Conservation (phyloP, 2,797 vertebrate species). For the Leuciscus waleckii region DNA sequence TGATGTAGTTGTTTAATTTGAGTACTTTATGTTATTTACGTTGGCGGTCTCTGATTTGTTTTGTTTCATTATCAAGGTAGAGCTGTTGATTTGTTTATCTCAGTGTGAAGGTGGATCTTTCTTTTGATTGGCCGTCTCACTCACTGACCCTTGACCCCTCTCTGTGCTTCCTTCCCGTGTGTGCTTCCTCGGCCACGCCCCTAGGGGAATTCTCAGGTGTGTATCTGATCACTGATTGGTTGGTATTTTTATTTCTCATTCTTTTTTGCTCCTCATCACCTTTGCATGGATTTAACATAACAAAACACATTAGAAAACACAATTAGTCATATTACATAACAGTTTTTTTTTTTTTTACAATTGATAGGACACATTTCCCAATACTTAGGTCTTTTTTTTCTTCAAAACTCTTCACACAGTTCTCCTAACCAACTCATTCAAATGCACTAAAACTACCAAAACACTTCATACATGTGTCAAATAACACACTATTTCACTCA, state of each 20-base stretch:
- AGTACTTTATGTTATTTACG: neutral
- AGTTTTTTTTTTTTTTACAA: neutral
- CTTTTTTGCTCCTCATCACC: slow-evolving; percentile 48
- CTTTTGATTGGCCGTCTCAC: slow-evolving; percentile 70
- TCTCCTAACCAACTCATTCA: neutral
- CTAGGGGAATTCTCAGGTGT: slow-evolving; percentile 99
- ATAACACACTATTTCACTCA: neutral
- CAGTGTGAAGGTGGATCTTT: slow-evolving; percentile 59
- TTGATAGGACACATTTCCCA: neutral
- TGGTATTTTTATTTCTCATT: slow-evolving; percentile 70
- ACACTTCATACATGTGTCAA: no score
- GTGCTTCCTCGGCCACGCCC: slow-evolving; percentile 88
- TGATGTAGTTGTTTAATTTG: slow-evolving; percentile 41
- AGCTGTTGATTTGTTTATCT: slow-evolving; percentile 63
- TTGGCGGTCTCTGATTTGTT: slow-evolving; percentile 38
- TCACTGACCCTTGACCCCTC: slow-evolving; percentile 83
- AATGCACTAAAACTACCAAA: no score
- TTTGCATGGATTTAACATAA: slow-evolving; percentile 15
- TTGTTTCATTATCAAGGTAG: slow-evolving; percentile 64
- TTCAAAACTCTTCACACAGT: neutral
- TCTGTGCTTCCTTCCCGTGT: slow-evolving; percentile 77
- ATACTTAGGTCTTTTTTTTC: neutral
- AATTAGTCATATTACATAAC: neutral
- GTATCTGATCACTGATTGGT: slow-evolving; percentile 82
- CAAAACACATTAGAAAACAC: neutral